phyloP scores from a whole-genome alignment of 2,888 invertebrate genomes.

The Myopa tessellatipennis region DNA sequence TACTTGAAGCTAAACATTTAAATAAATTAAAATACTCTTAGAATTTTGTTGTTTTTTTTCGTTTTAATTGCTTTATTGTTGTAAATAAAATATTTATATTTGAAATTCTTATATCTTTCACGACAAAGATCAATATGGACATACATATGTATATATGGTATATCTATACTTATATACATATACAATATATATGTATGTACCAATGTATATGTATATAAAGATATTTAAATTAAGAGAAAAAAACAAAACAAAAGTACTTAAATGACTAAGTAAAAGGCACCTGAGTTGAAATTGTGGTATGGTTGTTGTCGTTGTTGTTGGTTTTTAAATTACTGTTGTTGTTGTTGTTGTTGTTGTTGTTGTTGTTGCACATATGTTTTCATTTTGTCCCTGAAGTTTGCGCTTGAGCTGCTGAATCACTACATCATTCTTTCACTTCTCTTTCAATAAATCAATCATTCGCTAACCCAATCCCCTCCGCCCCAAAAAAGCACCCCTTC shows the following conservation, averaged over 20 bases:
- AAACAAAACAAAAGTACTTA: constrained; percentile 49
- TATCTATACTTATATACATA: constrained; percentile 23
- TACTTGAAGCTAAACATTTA: no score
- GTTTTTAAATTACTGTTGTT: constrained; percentile 26
- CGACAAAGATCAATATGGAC: background rate
- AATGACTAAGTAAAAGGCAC: constrained; percentile 65
- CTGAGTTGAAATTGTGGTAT: constrained; percentile 62
- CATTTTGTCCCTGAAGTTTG: constrained; percentile 26
- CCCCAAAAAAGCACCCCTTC: no score
- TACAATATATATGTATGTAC: background rate
- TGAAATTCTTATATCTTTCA: constrained; percentile 48
- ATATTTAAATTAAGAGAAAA: constrained; percentile 42
- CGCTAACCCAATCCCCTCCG: no score
- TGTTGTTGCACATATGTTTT: constrained; percentile 36
- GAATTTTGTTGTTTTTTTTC: constrained; percentile 5
- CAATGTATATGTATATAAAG: constrained; percentile 35
- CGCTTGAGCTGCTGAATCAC: constrained; percentile 30
- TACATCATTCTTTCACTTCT: background rate
- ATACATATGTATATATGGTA: constrained; percentile 34
- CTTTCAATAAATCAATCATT: no score
- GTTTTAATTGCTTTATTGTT: background rate
- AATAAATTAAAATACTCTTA: background rate
- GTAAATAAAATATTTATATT: constrained; percentile 36
- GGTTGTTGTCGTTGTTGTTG: constrained; percentile 46
- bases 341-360: constrained; percentile 8